Base-by-base conservation (phyloP, 2,888 invertebrate genomes). In the Bembecia ichneumoniformis region DNA sequence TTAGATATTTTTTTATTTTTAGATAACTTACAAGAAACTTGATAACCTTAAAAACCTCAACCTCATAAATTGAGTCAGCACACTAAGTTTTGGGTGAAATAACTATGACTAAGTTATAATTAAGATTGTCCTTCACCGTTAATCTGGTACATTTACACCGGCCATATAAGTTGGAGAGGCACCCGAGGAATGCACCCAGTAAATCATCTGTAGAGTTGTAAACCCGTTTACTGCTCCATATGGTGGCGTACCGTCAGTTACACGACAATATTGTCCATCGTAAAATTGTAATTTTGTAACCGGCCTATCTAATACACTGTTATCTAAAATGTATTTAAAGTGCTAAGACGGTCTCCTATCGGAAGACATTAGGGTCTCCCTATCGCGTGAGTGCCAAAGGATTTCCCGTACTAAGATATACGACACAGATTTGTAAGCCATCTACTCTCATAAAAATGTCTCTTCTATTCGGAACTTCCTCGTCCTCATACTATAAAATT, bases 231-330 rank as follows among this genome's bases (percentile, higher is more conserved):
- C 69, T 75, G 68, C 69, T 64, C 58, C 58, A 73, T 43, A 47
- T 52, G 50, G 64, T 66, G 63, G 64, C 66, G 63, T 67, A 64
- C 64, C 63, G 63, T 71, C 69, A 74, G 58, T 63, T 73, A 68
- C 67, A 71, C 64, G 60, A 62, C 71, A 68, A 77, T 80, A 81
- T 76, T 71, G 74, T 72, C 65, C 67, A 63, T 76, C 76, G 71
- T 83, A 82, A 83, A 83, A 70, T 68, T 77, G 80, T 82, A 74
- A 77, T 81, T 77, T 80, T 81, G 80, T 78, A 73, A 76, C 78
- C 71, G 67, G 64, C 71, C 66, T 70, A 74, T 74, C 71, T 62
- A 72, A 73, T 63, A 64, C 68, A 62, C 63, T 71, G 71, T 77
- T 79, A 81, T 81, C 79, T 79, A 71, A 78, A 81, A 81, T 72